These are phyloP conservation scores for Clostera curtula DNA, from an alignment of 2,888 invertebrate species.

Conservation along the genomic window DNA sequence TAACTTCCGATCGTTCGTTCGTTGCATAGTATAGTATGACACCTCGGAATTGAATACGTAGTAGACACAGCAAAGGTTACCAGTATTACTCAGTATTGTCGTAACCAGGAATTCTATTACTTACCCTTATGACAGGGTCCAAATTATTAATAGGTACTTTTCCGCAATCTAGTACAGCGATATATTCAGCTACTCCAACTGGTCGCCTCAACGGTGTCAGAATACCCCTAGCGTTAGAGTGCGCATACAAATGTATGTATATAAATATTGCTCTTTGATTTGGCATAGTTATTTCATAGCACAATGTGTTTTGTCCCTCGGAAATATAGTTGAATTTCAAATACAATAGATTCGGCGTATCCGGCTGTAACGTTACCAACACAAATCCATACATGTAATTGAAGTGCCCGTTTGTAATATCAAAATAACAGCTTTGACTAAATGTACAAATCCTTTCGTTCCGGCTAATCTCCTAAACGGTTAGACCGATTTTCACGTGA, in stretches of 20 bases:
- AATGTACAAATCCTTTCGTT: too few relatives aligned
- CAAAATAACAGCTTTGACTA: too few relatives aligned
- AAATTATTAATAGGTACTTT: constrained; percentile 65
- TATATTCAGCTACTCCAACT: constrained; percentile 29
- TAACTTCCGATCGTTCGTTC: too few relatives aligned
- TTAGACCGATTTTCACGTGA: too few relatives aligned
- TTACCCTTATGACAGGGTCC: constrained; percentile 63
- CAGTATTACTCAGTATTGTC: too few relatives aligned
- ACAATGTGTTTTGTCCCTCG: constrained; percentile 45
- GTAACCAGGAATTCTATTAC: constrained; percentile 6
- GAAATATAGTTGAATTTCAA: constrained; percentile 43
- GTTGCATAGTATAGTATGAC: too few relatives aligned
- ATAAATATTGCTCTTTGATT: constrained; percentile 47
- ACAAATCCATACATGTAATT: too few relatives aligned
- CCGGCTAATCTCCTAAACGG: too few relatives aligned
- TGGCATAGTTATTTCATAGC: constrained; percentile 54
- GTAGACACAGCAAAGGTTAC: too few relatives aligned
- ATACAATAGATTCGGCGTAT: constrained; percentile 38
- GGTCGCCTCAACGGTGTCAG: constrained; percentile 48
- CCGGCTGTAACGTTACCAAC: constrained; percentile 47
- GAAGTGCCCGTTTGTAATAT: too few relatives aligned
- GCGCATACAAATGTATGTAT: constrained; percentile 41
- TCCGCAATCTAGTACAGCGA: constrained; percentile 57
- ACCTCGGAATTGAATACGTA: too few relatives aligned
- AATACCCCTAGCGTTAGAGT: constrained; percentile 39